Base-by-base conservation (phyloP, 2,888 invertebrate species). In the Muscina levida region DNA sequence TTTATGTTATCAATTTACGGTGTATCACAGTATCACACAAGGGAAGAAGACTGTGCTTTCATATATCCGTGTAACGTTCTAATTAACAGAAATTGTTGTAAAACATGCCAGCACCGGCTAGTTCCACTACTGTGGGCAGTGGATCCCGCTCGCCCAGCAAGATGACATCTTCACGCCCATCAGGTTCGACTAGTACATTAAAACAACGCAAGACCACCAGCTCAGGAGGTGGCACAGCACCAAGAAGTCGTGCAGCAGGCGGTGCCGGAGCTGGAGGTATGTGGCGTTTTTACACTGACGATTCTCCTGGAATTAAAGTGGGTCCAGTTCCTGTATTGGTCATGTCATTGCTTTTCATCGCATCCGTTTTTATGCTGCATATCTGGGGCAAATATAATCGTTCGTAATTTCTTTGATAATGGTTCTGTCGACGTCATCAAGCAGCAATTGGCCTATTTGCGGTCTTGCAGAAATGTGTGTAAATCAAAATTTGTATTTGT, bases 241-340 rank as follows among this genome's bases (percentile, higher is more conserved):
- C 95, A 26, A 94, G 95, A 62, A 93, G 96, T 87, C 95, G 93
- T 89, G 93, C 96, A 78, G 94, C 93, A 82, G 95, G 96, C 51
- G 96, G 96, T 39, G 95, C 96, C 74, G 95, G 95, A 85, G 95
- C 97, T 83, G 98, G 98, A 87, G 98, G 98, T 84, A 98, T 99
- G 98, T 99, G 99, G 99, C 95, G 98, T 88, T 99, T 99, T 92
- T 99, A 99, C 92, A 99, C 99, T 59, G 99, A 99, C 90, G 99
- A 99, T 91, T 99, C 99, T 72, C 99, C 99, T 83, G 99, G 99
- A 88, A 98, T 99, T 86, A 99, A 99, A 97, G 99, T 99, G 98
- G 99, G 99, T 79, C 99, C 99, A 87, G 99, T 99, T 85, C 99
- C 99, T 87, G 99, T 99, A 37, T 92, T 99, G 88, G 99, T 99